Evolutionary conservation across 2,113 vertebrate genomes (phyloP).

Genomic region (Propithecus coquereli): DNA sequence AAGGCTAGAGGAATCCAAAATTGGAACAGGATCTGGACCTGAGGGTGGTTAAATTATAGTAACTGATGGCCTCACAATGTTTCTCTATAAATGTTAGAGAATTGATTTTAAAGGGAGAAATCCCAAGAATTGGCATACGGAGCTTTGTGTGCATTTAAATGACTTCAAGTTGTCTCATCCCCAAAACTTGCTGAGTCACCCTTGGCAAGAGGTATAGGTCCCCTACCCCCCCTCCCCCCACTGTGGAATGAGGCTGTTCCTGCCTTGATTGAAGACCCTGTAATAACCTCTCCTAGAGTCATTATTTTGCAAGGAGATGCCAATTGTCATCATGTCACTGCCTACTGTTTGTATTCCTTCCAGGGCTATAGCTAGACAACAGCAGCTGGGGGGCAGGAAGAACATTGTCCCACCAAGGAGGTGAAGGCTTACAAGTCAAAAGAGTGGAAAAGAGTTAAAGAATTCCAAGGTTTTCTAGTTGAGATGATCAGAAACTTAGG

Average conservation of each 20-base stretch:
- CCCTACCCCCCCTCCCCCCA: too few relatives aligned
- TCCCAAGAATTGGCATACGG: background rate
- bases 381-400: background rate
- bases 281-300: background rate
- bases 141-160: background rate
- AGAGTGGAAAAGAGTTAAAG: background rate
- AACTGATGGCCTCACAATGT: background rate
- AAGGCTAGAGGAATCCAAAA: background rate
- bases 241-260: background rate
- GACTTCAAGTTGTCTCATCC: background rate
- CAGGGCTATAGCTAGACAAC: background rate
- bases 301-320: background rate
- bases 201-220: background rate
- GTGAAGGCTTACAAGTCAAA: background rate
- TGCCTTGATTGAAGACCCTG: background rate
- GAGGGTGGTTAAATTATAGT: background rate
- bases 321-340: background rate
- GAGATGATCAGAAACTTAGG: background rate
- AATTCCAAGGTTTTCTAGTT: background rate
- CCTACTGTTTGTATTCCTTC: background rate
- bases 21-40: background rate
- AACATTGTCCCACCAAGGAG: background rate
- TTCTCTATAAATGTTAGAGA: background rate
- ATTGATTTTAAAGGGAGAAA: background rate
- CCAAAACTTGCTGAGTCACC: background rate